Percentiles rank a stretch among this genome's conserved stretches.
Evolutionary conservation across 2,888 invertebrate genomes (phyloP).

Genomic region (Phaonia tiefii): DNA sequence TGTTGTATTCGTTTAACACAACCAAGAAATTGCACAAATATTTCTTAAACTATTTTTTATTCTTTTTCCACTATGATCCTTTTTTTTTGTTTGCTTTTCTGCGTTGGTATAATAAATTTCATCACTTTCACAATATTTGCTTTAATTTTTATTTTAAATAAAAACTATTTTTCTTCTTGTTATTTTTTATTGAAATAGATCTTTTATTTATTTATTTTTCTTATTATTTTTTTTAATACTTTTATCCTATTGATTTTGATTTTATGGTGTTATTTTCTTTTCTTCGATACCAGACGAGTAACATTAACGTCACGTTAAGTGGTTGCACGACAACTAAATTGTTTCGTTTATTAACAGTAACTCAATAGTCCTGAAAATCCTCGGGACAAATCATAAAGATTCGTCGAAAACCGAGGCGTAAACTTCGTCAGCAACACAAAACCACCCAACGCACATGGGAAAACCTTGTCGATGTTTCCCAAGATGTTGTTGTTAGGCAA

Average conservation of each 20-base stretch:
- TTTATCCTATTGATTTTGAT: constrained; percentile 43
- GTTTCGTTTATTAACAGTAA: constrained; percentile 69
- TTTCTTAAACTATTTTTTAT: neutral
- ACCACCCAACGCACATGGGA: neutral
- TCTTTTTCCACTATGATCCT: too few species aligned
- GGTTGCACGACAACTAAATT: constrained; percentile 80
- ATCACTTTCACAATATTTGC: too few species aligned
- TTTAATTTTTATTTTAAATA: too few species aligned
- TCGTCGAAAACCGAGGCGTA: constrained; percentile 68
- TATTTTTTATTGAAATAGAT: constrained; percentile 31
- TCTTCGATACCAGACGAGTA: constrained; percentile 63
- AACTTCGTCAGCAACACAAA: constrained; percentile 46
- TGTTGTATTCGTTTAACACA: neutral
- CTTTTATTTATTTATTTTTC: constrained; percentile 47
- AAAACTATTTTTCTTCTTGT: too few species aligned
- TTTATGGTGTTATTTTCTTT: constrained; percentile 21
- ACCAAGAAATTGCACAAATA: neutral
- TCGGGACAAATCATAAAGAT: constrained; percentile 70
- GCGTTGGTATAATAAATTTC: too few species aligned
- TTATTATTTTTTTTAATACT: constrained; percentile 19
- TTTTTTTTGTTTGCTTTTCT: too few species aligned
- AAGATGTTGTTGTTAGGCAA: neutral
- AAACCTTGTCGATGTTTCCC: constrained; percentile 53
- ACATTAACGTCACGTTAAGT: constrained; percentile 79
- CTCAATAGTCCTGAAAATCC: constrained; percentile 66